Evolutionary conservation across 1,140 invertebrate genomes (phyloP).

Genomic region (Platorchestia sp.): DNA sequence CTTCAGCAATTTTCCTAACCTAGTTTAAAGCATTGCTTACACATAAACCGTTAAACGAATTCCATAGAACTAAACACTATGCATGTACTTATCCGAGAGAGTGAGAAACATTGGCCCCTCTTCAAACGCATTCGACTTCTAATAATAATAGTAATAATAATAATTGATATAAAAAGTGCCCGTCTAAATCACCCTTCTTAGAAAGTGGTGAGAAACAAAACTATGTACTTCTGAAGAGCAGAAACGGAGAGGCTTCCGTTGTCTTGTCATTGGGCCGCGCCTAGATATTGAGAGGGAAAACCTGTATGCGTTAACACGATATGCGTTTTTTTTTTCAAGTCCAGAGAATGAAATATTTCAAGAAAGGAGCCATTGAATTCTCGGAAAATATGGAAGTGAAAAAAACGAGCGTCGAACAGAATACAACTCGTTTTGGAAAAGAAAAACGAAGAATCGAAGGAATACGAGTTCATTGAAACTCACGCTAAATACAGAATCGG

Average conservation of each 20-base stretch:
- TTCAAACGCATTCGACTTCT: neutral
- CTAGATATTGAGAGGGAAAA: neutral
- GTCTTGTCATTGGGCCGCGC: neutral
- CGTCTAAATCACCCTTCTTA: neutral
- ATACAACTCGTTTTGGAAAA: neutral
- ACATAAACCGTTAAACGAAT: neutral
- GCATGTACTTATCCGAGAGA: slow-evolving; percentile 16
- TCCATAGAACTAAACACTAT: slow-evolving; percentile 9
- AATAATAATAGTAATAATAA: no score
- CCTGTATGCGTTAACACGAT: neutral
- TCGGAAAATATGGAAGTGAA: neutral
- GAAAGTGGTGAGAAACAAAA: neutral
- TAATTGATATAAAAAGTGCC: neutral
- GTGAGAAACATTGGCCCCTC: slow-evolving; percentile 37
- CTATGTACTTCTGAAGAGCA: neutral
- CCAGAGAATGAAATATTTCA: neutral
- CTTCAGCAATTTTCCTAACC: neutral
- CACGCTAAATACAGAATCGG: neutral
- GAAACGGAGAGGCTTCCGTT: neutral
- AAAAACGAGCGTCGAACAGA: neutral
- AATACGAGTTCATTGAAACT: neutral
- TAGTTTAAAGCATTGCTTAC: slow-evolving; percentile 31
- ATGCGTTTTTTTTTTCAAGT: neutral
- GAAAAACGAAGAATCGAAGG: neutral
- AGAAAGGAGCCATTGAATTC: neutral